Evolutionary conservation across 2,113 vertebrate species (phyloP).

Genomic region (Uria aalge): DNA sequence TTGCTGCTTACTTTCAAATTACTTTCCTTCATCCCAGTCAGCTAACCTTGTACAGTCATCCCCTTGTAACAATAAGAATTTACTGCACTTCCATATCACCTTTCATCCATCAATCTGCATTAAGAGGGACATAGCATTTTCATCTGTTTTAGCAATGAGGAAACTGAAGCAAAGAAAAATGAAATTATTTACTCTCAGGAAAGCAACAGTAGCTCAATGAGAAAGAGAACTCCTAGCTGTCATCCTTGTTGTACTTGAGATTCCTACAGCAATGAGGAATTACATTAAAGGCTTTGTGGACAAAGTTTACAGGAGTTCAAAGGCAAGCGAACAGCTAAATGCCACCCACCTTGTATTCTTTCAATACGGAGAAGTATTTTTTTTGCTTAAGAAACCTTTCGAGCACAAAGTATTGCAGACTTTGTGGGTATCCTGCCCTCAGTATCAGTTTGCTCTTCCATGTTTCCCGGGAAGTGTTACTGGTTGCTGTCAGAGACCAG

Average conservation of each 20-base stretch:
- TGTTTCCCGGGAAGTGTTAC: background rate
- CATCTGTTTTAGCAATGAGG: fast-evolving
- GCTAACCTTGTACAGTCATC: background rate
- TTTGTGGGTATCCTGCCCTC: background rate
- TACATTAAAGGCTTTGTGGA: background rate
- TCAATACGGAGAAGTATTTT: background rate
- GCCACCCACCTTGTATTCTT: background rate
- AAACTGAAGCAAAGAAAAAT: background rate
- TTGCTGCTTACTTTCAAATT: background rate
- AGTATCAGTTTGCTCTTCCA: background rate
- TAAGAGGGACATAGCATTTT: background rate
- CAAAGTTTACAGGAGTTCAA: background rate
- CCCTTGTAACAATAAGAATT: background rate
- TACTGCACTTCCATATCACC: background rate
- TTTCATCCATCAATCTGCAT: background rate
- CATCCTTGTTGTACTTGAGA: background rate
- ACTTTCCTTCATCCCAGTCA: background rate
- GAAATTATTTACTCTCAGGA: background rate
- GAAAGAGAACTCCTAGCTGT: background rate
- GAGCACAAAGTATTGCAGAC: background rate
- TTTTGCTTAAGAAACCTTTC: background rate
- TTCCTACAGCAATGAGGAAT: background rate
- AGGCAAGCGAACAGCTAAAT: background rate
- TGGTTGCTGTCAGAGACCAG: background rate
- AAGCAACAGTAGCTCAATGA: background rate